A percentile compares a stretch with the other conserved stretches of the same genome.
Evolutionary conservation across 2,113 vertebrate species (phyloP).

Genomic region (Equus quagga): DNA sequence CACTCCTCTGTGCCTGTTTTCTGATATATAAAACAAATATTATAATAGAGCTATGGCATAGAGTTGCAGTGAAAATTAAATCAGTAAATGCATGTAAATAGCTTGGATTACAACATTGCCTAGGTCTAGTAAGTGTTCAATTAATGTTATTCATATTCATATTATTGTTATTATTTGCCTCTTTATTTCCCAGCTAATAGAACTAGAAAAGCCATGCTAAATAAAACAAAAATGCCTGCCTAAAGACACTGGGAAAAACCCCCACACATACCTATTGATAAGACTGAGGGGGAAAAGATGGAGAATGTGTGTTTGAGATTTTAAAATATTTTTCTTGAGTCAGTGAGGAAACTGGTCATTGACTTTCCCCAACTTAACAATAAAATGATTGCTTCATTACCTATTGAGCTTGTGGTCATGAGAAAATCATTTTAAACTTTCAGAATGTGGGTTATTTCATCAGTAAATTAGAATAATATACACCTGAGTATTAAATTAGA

Average conservation of each 20-base stretch:
- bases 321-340: background rate
- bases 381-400: background rate
- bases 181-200: background rate
- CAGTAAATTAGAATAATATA: background rate
- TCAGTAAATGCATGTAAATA: background rate
- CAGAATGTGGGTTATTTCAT: background rate
- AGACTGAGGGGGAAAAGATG: background rate
- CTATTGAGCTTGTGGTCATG: background rate
- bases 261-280: background rate
- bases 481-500: background rate
- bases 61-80: background rate
- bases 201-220: background rate
- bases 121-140: background rate
- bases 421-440: slow-evolving; percentile 6
- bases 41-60: background rate
- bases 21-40: background rate
- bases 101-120: background rate
- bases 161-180: background rate
- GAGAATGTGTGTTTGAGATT: slow-evolving; percentile 1
- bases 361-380: background rate
- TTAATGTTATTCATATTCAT: background rate
- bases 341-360: background rate
- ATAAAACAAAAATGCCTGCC: background rate
- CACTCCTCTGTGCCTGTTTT: background rate
- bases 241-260: background rate